Evolutionary conservation across 2,113 vertebrate genomes (phyloP).

Genomic region (Heterotis niloticus): DNA sequence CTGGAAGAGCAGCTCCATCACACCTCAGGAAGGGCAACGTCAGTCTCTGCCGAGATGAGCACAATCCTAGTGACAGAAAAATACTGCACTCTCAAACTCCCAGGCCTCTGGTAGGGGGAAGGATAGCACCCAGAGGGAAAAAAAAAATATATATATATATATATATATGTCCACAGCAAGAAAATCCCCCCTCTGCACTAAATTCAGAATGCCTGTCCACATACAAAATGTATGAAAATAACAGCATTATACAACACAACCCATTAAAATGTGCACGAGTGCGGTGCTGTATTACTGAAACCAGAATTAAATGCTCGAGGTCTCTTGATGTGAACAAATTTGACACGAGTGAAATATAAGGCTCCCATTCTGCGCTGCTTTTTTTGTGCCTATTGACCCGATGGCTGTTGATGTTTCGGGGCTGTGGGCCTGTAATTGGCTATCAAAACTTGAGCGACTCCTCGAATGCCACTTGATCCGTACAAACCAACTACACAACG

Average conservation of each 20-base stretch:
- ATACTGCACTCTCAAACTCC: too few species aligned
- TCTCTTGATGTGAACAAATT: slow-evolving; percentile 9
- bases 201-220: neutral
- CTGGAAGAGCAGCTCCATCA: too few species aligned
- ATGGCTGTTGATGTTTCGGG: neutral
- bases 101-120: too few species aligned
- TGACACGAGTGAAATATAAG: slow-evolving; percentile 18
- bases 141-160: too few species aligned
- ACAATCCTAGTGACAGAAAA: too few species aligned
- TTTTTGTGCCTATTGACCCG: neutral
- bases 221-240: neutral
- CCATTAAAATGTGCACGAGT: slow-evolving; percentile 4
- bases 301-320: slow-evolving; percentile 17
- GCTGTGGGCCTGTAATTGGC: neutral
- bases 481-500: neutral
- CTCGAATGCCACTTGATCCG: neutral
- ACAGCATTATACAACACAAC: neutral
- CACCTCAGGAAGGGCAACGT: too few species aligned
- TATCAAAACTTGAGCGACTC: neutral
- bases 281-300: neutral
- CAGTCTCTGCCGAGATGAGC: too few species aligned
- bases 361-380: neutral
- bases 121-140: too few species aligned
- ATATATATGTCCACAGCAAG: too few species aligned
- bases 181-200: too few species aligned